Evolutionary conservation across 2,797 vertebrate species (phyloP).

Genomic region (Crocidura indochinensis): DNA sequence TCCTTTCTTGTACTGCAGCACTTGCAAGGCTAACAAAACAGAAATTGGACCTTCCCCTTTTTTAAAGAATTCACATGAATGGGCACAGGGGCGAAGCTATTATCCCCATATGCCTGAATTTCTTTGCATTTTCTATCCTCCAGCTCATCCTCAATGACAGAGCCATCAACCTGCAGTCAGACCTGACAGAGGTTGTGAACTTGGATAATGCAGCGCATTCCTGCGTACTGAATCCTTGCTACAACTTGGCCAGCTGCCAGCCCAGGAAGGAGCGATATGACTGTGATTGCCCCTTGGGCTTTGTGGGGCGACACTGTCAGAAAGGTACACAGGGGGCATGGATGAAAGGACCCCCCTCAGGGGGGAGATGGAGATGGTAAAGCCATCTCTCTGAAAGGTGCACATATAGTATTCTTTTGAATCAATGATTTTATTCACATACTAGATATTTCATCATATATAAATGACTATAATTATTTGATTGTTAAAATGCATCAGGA

Average conservation of each 20-base stretch:
- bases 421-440: background rate
- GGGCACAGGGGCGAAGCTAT: background rate
- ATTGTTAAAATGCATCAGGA: background rate
- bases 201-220: conserved; percentile 94
- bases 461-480: background rate
- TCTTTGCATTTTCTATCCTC: conserved; percentile 23
- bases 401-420: background rate
- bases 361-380: too few species aligned
- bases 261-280: conserved; percentile 96
- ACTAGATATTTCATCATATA: background rate
- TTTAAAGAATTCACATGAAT: accelerated
- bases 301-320: conserved; percentile 96
- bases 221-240: conserved; percentile 94
- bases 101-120: background rate
- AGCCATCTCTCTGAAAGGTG: background rate
- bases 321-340: conserved; percentile 93
- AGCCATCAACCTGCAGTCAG: conserved; percentile 92
- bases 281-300: conserved; percentile 97
- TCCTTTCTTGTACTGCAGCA: accelerated
- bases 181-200: conserved; percentile 93
- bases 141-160: conserved; percentile 96
- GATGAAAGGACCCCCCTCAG: too few species aligned
- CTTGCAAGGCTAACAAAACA: background rate
- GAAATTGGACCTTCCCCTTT: background rate
- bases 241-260: conserved; percentile 95